phyloP scores from a whole-genome alignment of 2,888 invertebrate genomes.

The Eudasyphora cyanicolor region DNA sequence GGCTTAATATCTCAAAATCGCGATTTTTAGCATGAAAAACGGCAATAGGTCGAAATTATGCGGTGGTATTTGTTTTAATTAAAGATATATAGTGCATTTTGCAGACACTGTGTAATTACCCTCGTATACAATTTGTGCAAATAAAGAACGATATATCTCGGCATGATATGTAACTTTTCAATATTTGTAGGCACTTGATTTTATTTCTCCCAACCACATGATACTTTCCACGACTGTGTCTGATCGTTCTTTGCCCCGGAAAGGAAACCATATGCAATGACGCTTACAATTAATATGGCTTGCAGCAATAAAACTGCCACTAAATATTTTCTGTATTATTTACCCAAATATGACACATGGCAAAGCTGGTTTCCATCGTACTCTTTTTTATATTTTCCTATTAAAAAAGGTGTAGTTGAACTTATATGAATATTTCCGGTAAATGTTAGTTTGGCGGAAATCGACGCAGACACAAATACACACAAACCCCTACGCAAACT shows the following conservation, averaged over 20 bases:
- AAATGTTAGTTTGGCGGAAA: neutral
- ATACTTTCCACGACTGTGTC: neutral
- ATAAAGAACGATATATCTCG: too few species aligned
- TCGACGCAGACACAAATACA: neutral
- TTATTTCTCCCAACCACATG: too few species aligned
- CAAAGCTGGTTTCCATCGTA: neutral
- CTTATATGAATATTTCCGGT: neutral
- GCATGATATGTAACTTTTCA: too few species aligned
- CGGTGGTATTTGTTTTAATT: too few species aligned
- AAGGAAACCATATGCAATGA: constrained; percentile 29
- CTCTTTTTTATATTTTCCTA: neutral
- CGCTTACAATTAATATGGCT: constrained; percentile 29
- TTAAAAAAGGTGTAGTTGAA: neutral
- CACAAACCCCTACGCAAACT: neutral
- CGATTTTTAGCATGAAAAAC: too few species aligned
- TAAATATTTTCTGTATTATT: constrained; percentile 12
- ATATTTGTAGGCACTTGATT: too few species aligned
- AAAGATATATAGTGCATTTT: too few species aligned
- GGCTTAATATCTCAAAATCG: too few species aligned
- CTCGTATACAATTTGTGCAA: too few species aligned
- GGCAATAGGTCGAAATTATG: too few species aligned
- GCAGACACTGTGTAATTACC: too few species aligned
- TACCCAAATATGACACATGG: neutral
- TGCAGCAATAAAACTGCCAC: constrained; percentile 39
- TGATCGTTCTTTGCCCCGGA: neutral